Evolutionary conservation across 2,113 vertebrate genomes (phyloP).

Genomic region (Myocastor coypus): DNA sequence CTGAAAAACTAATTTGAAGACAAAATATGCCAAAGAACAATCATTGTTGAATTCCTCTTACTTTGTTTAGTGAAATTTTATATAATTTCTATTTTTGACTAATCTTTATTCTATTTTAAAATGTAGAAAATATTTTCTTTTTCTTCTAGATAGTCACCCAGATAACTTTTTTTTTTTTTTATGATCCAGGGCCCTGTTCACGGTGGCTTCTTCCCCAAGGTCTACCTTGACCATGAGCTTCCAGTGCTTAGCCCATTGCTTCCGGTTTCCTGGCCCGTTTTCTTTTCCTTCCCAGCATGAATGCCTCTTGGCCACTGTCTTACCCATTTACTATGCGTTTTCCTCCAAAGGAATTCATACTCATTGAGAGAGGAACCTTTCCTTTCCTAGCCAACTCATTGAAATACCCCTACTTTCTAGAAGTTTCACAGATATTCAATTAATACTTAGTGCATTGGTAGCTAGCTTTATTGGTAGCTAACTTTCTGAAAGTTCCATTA

Average conservation of each 20-base stretch:
- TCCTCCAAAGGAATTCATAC: neutral
- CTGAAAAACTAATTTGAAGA: too few species aligned
- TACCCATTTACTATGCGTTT: neutral
- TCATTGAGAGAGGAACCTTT: constrained; percentile 4
- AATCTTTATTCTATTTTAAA: too few species aligned
- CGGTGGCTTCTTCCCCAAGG: neutral
- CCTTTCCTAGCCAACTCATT: neutral
- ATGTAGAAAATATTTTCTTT: too few species aligned
- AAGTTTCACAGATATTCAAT: neutral
- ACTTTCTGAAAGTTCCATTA: constrained; percentile 23
- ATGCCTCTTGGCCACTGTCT: neutral
- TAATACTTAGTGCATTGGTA: neutral
- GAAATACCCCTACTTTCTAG: neutral
- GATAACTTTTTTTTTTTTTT: neutral
- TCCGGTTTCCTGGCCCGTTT: neutral
- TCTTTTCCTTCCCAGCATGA: neutral
- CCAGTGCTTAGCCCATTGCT: neutral
- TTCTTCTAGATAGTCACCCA: neutral
- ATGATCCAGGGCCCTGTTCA: neutral
- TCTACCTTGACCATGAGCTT: neutral
- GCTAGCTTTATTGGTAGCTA: neutral
- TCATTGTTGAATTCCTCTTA: too few species aligned
- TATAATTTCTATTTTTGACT: too few species aligned
- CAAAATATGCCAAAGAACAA: too few species aligned
- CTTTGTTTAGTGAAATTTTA: too few species aligned